Evolutionary conservation across 2,888 invertebrate species (phyloP).

Genomic region (Seira ritae): DNA sequence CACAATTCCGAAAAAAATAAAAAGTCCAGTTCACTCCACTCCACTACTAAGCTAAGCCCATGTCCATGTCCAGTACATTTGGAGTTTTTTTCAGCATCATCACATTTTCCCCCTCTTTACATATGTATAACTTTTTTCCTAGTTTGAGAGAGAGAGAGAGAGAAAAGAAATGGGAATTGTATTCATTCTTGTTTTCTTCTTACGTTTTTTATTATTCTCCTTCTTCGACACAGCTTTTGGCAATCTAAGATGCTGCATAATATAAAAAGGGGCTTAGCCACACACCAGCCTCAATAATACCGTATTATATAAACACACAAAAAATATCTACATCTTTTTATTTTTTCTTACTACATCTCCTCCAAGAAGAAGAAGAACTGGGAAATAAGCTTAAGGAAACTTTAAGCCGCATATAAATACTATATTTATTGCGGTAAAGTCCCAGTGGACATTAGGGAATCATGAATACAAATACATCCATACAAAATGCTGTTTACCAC

Average conservation of each 20-base stretch:
- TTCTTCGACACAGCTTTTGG: conserved; percentile 45
- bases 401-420: conserved; percentile 33
- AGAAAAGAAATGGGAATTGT: conserved; percentile 55
- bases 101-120: conserved; percentile 47
- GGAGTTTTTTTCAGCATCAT: background rate
- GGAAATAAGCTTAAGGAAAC: background rate
- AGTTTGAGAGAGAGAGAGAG: background rate
- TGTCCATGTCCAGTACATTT: conserved; percentile 3
- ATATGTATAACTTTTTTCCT: conserved; percentile 48
- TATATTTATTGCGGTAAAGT: conserved; percentile 46
- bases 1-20: too few species aligned
- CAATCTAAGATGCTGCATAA: conserved; percentile 56
- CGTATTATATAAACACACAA: conserved; percentile 9
- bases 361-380: background rate
- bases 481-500: conserved; percentile 59
- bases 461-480: conserved; percentile 60
- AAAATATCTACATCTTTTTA: too few species aligned
- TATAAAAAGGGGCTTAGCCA: conserved; percentile 49
- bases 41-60: background rate
- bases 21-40: too few species aligned
- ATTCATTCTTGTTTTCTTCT: conserved; percentile 36
- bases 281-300: conserved; percentile 25
- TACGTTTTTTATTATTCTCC: conserved; percentile 28
- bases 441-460: conserved; percentile 61
- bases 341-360: background rate